phyloP scores from a whole-genome alignment of 2,888 invertebrate species.

The Drosophila planitibia region DNA sequence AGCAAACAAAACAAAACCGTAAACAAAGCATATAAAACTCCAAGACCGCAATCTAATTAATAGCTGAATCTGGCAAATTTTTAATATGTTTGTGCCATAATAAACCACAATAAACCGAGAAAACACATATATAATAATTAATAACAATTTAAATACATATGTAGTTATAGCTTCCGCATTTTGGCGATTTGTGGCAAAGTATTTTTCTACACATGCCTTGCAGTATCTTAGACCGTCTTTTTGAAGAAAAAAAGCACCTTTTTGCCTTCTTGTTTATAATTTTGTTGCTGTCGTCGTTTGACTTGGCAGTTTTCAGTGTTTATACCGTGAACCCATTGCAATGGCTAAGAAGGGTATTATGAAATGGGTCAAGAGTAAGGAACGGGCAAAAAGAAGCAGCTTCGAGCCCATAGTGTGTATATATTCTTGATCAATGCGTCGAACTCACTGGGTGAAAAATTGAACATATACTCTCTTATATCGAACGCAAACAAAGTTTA shows the following conservation, averaged over 20 bases:
- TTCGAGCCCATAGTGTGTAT: neutral
- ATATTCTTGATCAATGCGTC: neutral
- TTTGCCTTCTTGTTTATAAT: neutral
- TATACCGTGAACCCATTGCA: neutral
- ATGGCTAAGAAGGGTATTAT: neutral
- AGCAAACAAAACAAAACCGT: neutral
- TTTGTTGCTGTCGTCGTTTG: neutral
- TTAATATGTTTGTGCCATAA: neutral
- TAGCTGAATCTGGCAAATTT: neutral
- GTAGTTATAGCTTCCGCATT: conserved; percentile 1
- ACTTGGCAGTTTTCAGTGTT: neutral
- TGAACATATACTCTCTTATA: neutral
- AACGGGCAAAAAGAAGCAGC: neutral
- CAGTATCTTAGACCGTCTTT: neutral
- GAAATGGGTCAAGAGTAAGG: neutral
- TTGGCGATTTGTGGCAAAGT: neutral
- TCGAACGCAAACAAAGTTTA: neutral
- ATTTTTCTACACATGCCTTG: neutral
- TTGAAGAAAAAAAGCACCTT: neutral
- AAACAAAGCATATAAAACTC: neutral
- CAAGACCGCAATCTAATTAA: neutral
- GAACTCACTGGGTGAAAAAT: too few species aligned
- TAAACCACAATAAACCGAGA: neutral
- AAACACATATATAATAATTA: neutral
- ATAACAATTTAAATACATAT: neutral